Evolutionary conservation across 92 coral and sea anemone genomes (phyloP), one percentile per base, ranked within the genome.

Genomic region (Galaxea fascicularis): DNA sequence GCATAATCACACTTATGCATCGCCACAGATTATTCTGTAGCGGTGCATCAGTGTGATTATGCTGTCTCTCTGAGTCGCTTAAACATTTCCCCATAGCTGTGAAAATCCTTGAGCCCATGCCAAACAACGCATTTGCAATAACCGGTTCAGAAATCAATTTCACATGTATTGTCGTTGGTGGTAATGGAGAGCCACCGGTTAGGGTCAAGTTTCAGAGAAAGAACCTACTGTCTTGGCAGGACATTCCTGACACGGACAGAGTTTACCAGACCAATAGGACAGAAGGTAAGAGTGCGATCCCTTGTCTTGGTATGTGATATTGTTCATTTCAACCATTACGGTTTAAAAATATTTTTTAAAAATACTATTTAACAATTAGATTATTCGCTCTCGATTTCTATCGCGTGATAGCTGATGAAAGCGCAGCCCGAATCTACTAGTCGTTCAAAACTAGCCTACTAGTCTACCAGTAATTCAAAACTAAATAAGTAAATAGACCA

Each of bases 211-310:
- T 88, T 62, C 69, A 70, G 25, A 69, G 65, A 17, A 22, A 51
- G 12, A 0, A 0, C 24, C 17, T 0, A 29, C 0, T 0, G 15
- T 0, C 0, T 8, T 24, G 46, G 67, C 52, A 7, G 13, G 91
- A 83, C 44, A 83, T 88, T 58, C 76, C 65, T 29, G 65, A 69
- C 52, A 83, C 28, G 13, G 70, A 58, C 46, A 71, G 68, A 28
- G 80, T 88, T 22, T 76, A 31, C 57, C 91, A 88, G 69, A 79
- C 81, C 0, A 87, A 73, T 30, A 41, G 26, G 52, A 88, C 88
- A 16, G 60, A 71, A 71, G 91, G 91, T 88, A 4, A 82, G 78
- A 0, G n/a, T 4, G 17, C 18, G 10, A 53, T 21, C 15, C 24
- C 25, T 1, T 24, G 2, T 54, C n/a, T 0, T 3, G 16, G 56